A percentile compares a stretch with the other conserved stretches of the same genome.
These are phyloP conservation scores for Galerucella nymphaeae DNA, from an alignment of 2,888 invertebrate genomes.

Conservation along the genomic window DNA sequence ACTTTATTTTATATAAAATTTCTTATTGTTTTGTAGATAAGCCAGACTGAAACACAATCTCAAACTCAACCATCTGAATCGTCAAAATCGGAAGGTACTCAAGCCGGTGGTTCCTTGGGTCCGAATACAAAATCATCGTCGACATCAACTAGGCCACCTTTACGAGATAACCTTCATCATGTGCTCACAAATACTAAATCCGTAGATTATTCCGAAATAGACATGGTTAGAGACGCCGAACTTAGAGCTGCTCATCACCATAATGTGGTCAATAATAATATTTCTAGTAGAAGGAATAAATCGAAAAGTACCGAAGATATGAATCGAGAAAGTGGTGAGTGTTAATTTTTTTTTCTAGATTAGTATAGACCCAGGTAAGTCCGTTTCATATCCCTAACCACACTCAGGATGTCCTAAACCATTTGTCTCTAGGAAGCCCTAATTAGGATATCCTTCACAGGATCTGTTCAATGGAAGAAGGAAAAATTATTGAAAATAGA, in stretches of 20 bases:
- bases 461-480: too few relatives aligned
- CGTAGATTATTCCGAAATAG: slow-evolving; percentile 76
- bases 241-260: slow-evolving; percentile 73
- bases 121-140: slow-evolving; percentile 68
- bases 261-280: slow-evolving; percentile 80
- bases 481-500: too few relatives aligned
- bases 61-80: slow-evolving; percentile 66
- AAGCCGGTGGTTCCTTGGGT: slow-evolving; percentile 81
- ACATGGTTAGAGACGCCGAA: slow-evolving; percentile 79
- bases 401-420: too few relatives aligned
- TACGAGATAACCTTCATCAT: slow-evolving; percentile 65
- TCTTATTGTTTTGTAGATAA: slow-evolving; percentile 56
- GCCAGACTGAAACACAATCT: slow-evolving; percentile 62
- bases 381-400: too few relatives aligned
- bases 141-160: slow-evolving; percentile 68
- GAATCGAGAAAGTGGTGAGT: slow-evolving; percentile 63
- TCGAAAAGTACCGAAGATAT: slow-evolving; percentile 94
- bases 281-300: slow-evolving; percentile 74
- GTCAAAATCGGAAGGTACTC: slow-evolving; percentile 83
- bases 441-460: too few relatives aligned
- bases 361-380: too few relatives aligned
- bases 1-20: too few relatives aligned
- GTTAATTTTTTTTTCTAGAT: too few relatives aligned
- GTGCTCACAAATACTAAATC: slow-evolving; percentile 68
- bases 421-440: too few relatives aligned